Conservation (phyloP, 2,113 vertebrate genomes). For the Lycocorax pyrrhopterus region DNA sequence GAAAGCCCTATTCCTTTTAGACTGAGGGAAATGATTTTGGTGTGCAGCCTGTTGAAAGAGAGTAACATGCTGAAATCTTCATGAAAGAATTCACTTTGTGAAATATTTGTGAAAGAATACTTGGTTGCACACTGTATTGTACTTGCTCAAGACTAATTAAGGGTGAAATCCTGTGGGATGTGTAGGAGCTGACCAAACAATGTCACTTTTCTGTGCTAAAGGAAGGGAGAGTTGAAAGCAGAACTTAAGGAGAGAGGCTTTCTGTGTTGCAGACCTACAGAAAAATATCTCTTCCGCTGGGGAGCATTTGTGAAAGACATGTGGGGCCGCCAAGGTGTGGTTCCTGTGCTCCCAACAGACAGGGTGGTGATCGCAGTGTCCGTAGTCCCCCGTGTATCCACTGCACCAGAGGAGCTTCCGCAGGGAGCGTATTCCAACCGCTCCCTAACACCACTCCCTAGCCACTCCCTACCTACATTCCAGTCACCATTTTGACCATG, state of each 20-base stretch:
- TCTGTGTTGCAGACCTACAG: neutral
- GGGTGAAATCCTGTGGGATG: neutral
- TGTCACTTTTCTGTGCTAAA: neutral
- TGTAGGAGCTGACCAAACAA: neutral
- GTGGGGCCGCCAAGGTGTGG: neutral
- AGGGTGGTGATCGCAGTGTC: accelerated
- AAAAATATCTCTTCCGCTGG: neutral
- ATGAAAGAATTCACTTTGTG: neutral
- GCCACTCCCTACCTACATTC: neutral
- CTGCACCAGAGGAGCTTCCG: neutral
- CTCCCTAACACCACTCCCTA: neutral
- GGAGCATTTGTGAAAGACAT: neutral
- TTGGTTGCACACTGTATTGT: neutral
- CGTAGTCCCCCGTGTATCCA: accelerated
- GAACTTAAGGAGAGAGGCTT: neutral
- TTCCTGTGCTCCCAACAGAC: neutral
- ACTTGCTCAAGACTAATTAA: constrained; percentile 9
- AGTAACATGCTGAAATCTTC: neutral
- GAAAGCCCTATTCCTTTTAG: neutral
- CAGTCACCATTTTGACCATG: neutral
- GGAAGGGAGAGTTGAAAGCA: neutral
- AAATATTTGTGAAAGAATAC: neutral
- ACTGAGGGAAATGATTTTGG: neutral
- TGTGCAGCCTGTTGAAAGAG: neutral
- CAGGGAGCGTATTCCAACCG: neutral